Conservation (phyloP, 1,140 invertebrate species). For the Cydia pomonella region DNA sequence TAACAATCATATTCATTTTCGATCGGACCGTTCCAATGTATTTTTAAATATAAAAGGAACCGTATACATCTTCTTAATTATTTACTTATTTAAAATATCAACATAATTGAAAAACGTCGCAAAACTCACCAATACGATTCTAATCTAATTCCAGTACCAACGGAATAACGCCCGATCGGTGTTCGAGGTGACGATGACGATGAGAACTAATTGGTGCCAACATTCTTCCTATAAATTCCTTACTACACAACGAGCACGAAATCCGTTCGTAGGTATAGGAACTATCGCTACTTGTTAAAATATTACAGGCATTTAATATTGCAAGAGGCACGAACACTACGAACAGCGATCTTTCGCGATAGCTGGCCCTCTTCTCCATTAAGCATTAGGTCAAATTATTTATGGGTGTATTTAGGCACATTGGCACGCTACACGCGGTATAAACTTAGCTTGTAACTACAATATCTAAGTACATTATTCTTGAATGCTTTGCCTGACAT, state of each 20-base stretch:
- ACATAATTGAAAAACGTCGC: too few species aligned
- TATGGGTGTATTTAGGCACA: slow-evolving; percentile 16
- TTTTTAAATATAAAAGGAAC: too few species aligned
- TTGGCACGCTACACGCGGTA: slow-evolving; percentile 2
- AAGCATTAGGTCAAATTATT: slow-evolving; percentile 33
- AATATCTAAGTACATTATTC: not conserved
- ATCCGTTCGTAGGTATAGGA: slow-evolving; percentile 7
- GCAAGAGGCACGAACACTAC: slow-evolving; percentile 13
- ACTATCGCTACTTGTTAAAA: slow-evolving; percentile 22
- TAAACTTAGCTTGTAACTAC: not conserved
- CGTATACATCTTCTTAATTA: too few species aligned
- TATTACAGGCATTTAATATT: slow-evolving; percentile 26
- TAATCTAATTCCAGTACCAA: too few species aligned
- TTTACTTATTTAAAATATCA: too few species aligned
- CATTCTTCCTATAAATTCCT: not conserved
- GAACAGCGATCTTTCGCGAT: slow-evolving; percentile 24
- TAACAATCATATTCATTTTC: too few species aligned
- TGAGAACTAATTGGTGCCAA: not conserved
- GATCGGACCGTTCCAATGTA: too few species aligned
- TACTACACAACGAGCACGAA: not conserved
- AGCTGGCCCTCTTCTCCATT: slow-evolving; percentile 16
- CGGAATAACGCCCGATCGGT: too few species aligned
- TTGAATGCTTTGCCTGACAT: too few species aligned
- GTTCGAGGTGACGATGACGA: too few species aligned
- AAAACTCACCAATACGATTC: too few species aligned